Evolutionary conservation across 2,113 vertebrate species (phyloP).

Genomic region (Neogobius melanostomus): DNA sequence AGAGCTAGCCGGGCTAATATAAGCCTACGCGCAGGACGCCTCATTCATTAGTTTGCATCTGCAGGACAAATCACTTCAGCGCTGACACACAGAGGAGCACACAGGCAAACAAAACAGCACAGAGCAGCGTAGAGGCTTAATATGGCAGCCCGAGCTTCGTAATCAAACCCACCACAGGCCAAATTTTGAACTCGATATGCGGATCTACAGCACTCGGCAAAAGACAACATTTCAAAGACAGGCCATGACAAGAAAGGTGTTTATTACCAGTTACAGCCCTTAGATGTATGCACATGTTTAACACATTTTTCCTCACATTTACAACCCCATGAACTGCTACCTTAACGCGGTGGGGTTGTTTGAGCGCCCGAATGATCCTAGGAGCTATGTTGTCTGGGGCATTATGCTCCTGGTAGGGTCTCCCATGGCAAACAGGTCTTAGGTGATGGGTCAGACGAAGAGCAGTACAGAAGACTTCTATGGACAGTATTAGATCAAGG

Average conservation of each 20-base stretch:
- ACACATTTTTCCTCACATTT: too few species aligned
- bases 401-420: too few species aligned
- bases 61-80: conserved; percentile 67
- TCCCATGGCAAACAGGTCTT: too few species aligned
- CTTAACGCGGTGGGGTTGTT: too few species aligned
- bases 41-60: conserved; percentile 73
- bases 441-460: too few species aligned
- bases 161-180: conserved; percentile 1
- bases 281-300: too few species aligned
- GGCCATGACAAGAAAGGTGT: not conserved
- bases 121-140: not conserved
- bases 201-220: not conserved
- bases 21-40: conserved; percentile 63
- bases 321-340: too few species aligned
- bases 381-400: too few species aligned
- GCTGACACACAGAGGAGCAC: conserved; percentile 52
- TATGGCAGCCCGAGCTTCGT: not conserved
- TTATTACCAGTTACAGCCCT: too few species aligned
- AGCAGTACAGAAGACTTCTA: too few species aligned
- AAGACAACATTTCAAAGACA: not conserved
- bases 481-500: too few species aligned
- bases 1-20: conserved; percentile 68
- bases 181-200: not conserved
- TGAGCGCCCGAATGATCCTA: too few species aligned
- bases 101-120: conserved; percentile 18